These are phyloP conservation scores for Heteropelma amictum DNA, from an alignment of 2,888 invertebrate species.

Conservation along the genomic window DNA sequence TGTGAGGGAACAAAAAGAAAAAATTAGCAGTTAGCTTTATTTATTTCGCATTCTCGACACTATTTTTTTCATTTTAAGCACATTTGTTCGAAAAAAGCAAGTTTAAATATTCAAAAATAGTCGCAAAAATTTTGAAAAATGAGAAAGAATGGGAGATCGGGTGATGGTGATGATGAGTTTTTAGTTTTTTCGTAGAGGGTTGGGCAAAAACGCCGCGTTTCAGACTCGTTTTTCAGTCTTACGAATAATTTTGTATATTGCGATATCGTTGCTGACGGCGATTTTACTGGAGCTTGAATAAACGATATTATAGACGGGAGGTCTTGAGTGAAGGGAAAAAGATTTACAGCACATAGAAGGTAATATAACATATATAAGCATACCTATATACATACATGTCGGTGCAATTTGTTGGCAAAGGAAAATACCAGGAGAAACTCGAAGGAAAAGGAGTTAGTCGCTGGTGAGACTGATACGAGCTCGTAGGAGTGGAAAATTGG, in stretches of 20 bases:
- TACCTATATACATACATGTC: background rate
- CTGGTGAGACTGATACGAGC: conserved; percentile 24
- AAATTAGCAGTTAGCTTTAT: too few species aligned
- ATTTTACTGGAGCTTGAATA: conserved; percentile 10
- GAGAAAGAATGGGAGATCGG: too few species aligned
- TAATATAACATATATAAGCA: conserved; percentile 58
- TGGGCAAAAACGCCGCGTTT: background rate
- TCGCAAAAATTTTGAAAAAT: too few species aligned
- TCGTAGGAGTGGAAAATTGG: conserved; percentile 60
- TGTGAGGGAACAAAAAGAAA: too few species aligned
- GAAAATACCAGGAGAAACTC: conserved; percentile 67
- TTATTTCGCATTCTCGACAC: too few species aligned
- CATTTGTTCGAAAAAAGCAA: too few species aligned
- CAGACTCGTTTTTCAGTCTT: background rate
- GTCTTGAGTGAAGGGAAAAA: background rate
- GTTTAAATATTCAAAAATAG: too few species aligned
- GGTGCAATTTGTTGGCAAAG: conserved; percentile 72
- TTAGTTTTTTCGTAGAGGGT: background rate
- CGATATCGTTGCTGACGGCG: conserved; percentile 3
- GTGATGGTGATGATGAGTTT: too few species aligned
- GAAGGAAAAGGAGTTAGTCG: conserved; percentile 49
- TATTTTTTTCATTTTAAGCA: too few species aligned
- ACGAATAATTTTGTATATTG: background rate
- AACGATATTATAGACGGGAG: background rate
- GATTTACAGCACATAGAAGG: background rate